These are phyloP conservation scores for Pseudomyrmex pallidus DNA, from an alignment of 1,140 invertebrate species.

Conservation along the genomic window DNA sequence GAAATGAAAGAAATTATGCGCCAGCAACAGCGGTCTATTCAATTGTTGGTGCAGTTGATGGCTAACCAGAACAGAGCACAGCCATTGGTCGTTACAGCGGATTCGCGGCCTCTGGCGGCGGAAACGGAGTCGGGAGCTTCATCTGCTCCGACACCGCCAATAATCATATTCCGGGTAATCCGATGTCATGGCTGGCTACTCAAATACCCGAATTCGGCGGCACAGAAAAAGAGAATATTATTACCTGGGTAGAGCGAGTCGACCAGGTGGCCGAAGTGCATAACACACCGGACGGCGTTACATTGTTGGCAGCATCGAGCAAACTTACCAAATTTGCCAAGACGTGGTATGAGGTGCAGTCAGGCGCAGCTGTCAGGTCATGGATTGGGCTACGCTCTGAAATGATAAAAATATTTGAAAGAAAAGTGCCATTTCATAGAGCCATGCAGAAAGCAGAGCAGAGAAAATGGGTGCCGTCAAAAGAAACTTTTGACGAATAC, in stretches of 20 bases:
- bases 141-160: no score
- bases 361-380: not conserved
- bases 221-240: not conserved
- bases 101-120: no score
- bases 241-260: not conserved
- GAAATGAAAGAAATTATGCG: not conserved
- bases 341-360: not conserved
- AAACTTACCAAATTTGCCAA: not conserved
- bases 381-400: no score
- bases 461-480: not conserved
- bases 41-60: no score
- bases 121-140: no score
- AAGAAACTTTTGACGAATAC: not conserved
- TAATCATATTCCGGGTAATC: no score
- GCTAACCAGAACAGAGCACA: no score
- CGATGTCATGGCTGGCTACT: not conserved
- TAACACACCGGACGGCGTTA: not conserved
- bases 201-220: not conserved
- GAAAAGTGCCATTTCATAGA: not conserved
- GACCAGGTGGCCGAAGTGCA: not conserved
- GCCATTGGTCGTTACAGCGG: no score
- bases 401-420: not conserved
- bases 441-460: not conserved
- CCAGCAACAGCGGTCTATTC: no score
- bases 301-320: not conserved